These are phyloP conservation scores for Urosaurus nigricauda DNA, from an alignment of 2,797 vertebrate genomes.

Conservation along the genomic window DNA sequence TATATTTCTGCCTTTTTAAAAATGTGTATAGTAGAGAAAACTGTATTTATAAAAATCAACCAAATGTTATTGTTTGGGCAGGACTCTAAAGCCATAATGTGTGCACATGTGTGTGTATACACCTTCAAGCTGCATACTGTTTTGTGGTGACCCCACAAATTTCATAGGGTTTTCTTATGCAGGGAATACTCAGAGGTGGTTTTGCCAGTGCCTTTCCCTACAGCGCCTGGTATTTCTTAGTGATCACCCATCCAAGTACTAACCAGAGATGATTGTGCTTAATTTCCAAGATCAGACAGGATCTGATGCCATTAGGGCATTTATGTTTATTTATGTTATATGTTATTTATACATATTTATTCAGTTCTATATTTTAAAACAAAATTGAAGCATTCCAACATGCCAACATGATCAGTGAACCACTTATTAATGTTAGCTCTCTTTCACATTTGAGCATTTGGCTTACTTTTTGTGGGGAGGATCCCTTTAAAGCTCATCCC, in stretches of 20 bases:
- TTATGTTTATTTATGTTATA: neutral
- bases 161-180: too few relatives aligned
- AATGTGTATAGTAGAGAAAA: conserved; percentile 27
- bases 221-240: too few relatives aligned
- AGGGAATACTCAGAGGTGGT: too few relatives aligned
- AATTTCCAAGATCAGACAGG: too few relatives aligned
- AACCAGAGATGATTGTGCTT: too few relatives aligned
- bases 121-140: too few relatives aligned
- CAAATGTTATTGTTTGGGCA: conserved; percentile 23
- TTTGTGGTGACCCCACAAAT: too few relatives aligned
- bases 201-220: too few relatives aligned
- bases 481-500: conserved; percentile 19
- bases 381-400: neutral
- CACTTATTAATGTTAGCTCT: conserved; percentile 25
- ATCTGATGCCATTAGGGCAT: too few relatives aligned
- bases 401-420: neutral
- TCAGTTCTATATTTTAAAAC: conserved; percentile 2
- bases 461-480: too few relatives aligned
- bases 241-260: too few relatives aligned
- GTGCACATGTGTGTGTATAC: too few relatives aligned
- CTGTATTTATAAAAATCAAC: conserved; percentile 5
- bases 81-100: neutral
- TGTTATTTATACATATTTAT: neutral
- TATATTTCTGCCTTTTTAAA: neutral
- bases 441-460: conserved; percentile 11